A percentile compares a stretch with the other conserved stretches of the same genome.
phyloP scores from a whole-genome alignment of 2,797 vertebrate species.

The Lophius americanus region DNA sequence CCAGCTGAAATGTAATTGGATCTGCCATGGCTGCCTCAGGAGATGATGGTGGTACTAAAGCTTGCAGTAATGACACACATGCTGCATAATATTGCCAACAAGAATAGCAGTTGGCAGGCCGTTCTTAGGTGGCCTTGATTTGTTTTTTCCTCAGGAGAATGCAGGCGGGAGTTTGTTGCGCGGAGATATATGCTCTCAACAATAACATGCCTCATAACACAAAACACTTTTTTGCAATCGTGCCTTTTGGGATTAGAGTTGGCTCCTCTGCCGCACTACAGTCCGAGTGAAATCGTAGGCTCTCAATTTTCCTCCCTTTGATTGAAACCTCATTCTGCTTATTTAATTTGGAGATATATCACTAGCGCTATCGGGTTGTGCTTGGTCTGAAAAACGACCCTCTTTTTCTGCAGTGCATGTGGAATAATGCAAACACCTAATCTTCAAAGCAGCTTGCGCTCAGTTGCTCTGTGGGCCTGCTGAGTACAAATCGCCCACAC shows the following conservation, averaged over 20 bases:
- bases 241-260: slow-evolving; percentile 54
- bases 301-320: slow-evolving; percentile 53
- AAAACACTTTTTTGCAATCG: slow-evolving; percentile 40
- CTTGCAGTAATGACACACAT: slow-evolving; percentile 49
- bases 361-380: slow-evolving; percentile 56
- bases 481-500: slow-evolving; percentile 77
- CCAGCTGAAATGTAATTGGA: slow-evolving; percentile 54
- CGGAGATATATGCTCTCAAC: slow-evolving; percentile 59
- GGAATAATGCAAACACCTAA: slow-evolving; percentile 73
- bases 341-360: slow-evolving; percentile 70
- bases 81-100: slow-evolving; percentile 52
- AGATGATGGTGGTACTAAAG: slow-evolving; percentile 44
- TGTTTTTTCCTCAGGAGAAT: slow-evolving; percentile 29
- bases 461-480: slow-evolving; percentile 65
- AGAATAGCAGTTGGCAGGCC: slow-evolving; percentile 61
- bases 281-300: slow-evolving; percentile 59
- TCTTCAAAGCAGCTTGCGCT: slow-evolving; percentile 77
- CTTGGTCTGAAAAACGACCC: slow-evolving; percentile 54
- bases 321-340: slow-evolving; percentile 55
- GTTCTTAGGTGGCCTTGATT: slow-evolving; percentile 69
- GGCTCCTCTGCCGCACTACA: slow-evolving; percentile 53
- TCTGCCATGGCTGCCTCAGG: slow-evolving; percentile 44
- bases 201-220: slow-evolving; percentile 61
- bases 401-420: slow-evolving; percentile 58
- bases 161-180: slow-evolving; percentile 55